phyloP scores from a whole-genome alignment of 2,888 invertebrate genomes.

The Pristionchus entomophagus region DNA sequence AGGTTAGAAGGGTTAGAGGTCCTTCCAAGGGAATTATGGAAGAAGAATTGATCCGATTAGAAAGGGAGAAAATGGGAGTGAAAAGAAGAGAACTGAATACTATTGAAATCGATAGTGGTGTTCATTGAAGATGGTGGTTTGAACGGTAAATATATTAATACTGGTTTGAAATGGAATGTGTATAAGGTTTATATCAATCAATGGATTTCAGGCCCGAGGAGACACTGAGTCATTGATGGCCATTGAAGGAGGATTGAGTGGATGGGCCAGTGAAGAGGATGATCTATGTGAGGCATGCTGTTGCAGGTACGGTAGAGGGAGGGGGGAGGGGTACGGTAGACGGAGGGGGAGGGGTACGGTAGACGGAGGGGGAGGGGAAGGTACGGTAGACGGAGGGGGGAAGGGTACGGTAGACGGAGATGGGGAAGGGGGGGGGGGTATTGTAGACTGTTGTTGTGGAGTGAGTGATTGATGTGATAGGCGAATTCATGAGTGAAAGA shows the following conservation, averaged over 20 bases:
- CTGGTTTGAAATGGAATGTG: too few species aligned
- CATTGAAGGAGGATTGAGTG: slow-evolving; percentile 27
- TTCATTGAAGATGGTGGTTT: not conserved
- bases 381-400: too few species aligned
- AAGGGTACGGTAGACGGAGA: too few species aligned
- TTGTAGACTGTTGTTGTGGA: not conserved
- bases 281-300: slow-evolving; percentile 47
- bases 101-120: not conserved
- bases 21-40: not conserved
- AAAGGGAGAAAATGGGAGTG: not conserved
- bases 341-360: too few species aligned
- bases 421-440: too few species aligned
- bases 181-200: not conserved
- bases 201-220: slow-evolving; percentile 36
- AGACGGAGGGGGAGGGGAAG: too few species aligned
- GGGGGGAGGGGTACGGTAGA: too few species aligned
- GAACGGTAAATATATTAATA: not conserved
- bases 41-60: slow-evolving; percentile 19
- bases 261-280: slow-evolving; percentile 42
- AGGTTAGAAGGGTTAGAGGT: slow-evolving; percentile 9
- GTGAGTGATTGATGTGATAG: slow-evolving; percentile 12
- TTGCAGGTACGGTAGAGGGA: slow-evolving; percentile 5
- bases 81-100: not conserved
- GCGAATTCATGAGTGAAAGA: not conserved
- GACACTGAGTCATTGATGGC: slow-evolving; percentile 45